Conservation (phyloP, 2,888 invertebrate species). For the Nudaria mundana region DNA sequence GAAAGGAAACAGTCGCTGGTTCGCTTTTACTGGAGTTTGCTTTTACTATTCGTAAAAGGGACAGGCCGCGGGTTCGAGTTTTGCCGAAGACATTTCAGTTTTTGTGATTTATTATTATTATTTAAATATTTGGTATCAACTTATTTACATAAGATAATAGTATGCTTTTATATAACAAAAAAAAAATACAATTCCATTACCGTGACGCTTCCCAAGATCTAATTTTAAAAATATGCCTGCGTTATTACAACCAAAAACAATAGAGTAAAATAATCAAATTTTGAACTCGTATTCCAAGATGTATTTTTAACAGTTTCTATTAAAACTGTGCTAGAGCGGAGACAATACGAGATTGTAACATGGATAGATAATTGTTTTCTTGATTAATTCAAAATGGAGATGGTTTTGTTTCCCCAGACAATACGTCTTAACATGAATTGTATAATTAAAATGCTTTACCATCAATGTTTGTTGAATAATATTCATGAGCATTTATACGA, state of each 20-base stretch:
- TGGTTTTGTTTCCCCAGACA: constrained; percentile 8
- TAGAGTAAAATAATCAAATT: constrained; percentile 21
- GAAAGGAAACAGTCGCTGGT: too few species aligned
- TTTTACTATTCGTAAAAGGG: too few species aligned
- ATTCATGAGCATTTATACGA: constrained; percentile 5
- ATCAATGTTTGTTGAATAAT: constrained; percentile 9
- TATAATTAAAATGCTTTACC: constrained; percentile 14
- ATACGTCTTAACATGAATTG: constrained; percentile 15
- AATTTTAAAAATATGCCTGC: constrained; percentile 1
- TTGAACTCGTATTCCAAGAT: constrained; percentile 17
- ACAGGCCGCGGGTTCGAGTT: too few species aligned
- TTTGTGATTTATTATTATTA: too few species aligned
- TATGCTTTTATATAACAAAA: too few species aligned
- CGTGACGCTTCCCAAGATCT: neutral
- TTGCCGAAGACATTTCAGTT: too few species aligned
- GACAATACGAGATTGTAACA: constrained; percentile 52
- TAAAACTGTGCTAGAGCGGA: constrained; percentile 25
- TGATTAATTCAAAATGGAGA: constrained; percentile 61
- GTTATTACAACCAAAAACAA: constrained; percentile 6
- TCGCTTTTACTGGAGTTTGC: too few species aligned
- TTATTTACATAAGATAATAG: too few species aligned
- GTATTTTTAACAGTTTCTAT: constrained; percentile 27
- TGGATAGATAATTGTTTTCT: constrained; percentile 64
- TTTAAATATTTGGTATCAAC: too few species aligned
- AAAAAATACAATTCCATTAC: neutral